These are phyloP conservation scores for Lucifuga dentata DNA, from an alignment of 2,113 vertebrate species.

Conservation along the genomic window DNA sequence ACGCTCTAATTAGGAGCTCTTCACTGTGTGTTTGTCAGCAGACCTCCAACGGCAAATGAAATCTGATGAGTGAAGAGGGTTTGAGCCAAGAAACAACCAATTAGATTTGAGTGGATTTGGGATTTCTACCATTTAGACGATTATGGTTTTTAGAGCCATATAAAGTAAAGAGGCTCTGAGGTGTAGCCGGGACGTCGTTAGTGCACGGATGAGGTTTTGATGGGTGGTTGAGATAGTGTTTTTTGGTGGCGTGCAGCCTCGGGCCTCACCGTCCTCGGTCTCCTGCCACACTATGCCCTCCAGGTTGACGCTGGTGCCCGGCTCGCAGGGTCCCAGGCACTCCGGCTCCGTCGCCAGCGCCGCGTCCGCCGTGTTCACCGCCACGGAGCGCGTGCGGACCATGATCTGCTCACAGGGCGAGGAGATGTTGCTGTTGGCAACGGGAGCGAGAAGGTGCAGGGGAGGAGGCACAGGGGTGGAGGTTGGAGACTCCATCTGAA, in stretches of 20 bases:
- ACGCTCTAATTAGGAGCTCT: too few relatives aligned
- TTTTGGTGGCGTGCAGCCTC: neutral
- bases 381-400: constrained; percentile 96
- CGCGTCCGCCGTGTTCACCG: constrained; percentile 93
- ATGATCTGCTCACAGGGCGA: constrained; percentile 98
- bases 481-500: constrained; percentile 87
- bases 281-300: constrained; percentile 99
- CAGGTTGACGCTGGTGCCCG: constrained; percentile 97
- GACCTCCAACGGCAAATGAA: too few relatives aligned
- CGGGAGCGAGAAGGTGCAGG: constrained; percentile 58
- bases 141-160: too few relatives aligned
- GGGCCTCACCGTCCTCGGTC: constrained; percentile 91
- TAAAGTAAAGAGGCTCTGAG: too few relatives aligned
- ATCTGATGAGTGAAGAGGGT: too few relatives aligned
- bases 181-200: too few relatives aligned
- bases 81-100: too few relatives aligned
- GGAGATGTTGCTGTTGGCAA: constrained; percentile 86
- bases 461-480: constrained; percentile 61
- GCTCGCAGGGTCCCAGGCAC: constrained; percentile 96
- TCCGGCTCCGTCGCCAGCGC: constrained; percentile 93
- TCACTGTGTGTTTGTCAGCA: too few relatives aligned
- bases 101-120: too few relatives aligned
- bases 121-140: too few relatives aligned
- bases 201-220: too few relatives aligned
- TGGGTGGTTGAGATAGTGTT: neutral